Conservation (phyloP, 2,888 invertebrate species). For the Papilio demoleus region DNA sequence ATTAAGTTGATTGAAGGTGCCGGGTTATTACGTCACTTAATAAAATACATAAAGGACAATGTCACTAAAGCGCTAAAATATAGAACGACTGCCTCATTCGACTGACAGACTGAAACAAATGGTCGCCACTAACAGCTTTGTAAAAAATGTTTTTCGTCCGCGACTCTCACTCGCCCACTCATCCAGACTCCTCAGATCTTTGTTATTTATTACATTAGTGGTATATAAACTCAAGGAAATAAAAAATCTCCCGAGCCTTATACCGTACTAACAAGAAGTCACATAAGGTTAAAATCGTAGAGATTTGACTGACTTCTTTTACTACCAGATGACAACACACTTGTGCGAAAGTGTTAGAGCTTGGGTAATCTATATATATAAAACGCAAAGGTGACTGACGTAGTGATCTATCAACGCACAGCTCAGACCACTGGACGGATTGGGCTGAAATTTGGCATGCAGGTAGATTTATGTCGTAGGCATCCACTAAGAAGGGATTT, state of each 20-base stretch:
- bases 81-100: neutral
- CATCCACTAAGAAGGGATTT: no score
- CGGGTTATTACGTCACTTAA: neutral
- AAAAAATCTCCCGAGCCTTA: no score
- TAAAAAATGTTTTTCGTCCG: slow-evolving; percentile 57
- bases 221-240: neutral
- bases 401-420: no score
- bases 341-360: no score
- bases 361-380: no score
- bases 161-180: neutral
- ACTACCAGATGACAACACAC: neutral
- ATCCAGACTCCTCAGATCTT: neutral
- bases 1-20: neutral
- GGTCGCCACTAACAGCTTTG: slow-evolving; percentile 52
- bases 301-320: no score
- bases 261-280: no score
- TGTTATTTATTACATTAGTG: slow-evolving; percentile 3
- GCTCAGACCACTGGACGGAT: no score
- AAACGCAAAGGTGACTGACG: no score
- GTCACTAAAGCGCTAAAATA: neutral
- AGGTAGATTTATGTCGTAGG: no score
- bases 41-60: neutral
- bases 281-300: no score
- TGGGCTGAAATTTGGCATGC: no score
- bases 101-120: slow-evolving; percentile 17